phyloP scores from a whole-genome alignment of 2,797 vertebrate species.

The Allenopithecus nigroviridis region DNA sequence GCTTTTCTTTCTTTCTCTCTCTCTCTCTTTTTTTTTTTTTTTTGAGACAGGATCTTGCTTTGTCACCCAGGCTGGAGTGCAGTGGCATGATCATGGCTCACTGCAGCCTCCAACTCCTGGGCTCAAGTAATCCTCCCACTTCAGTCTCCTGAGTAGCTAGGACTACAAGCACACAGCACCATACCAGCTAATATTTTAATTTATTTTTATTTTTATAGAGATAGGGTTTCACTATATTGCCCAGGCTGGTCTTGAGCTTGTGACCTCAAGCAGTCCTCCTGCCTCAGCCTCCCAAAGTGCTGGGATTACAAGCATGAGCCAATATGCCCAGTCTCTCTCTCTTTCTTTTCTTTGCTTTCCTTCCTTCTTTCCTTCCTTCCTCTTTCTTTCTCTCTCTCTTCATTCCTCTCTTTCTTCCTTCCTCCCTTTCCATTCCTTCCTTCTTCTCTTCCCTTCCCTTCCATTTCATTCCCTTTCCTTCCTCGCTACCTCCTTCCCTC shows the following conservation, averaged over 20 bases:
- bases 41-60: not conserved
- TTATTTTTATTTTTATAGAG: not conserved
- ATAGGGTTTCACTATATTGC: not conserved
- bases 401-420: not conserved
- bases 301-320: not conserved
- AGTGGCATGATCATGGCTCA: not conserved
- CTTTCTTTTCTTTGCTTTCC: not conserved
- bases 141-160: not conserved
- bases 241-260: not conserved
- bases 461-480: not conserved
- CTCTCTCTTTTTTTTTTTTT: rapidly evolving
- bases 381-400: too few species aligned
- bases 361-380: not conserved
- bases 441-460: not conserved
- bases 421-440: too few species aligned
- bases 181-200: not conserved
- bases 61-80: not conserved
- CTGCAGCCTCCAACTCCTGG: not conserved
- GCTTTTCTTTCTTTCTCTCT: rapidly evolving
- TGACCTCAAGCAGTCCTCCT: not conserved
- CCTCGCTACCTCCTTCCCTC: not conserved
- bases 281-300: not conserved
- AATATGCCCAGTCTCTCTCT: not conserved
- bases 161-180: not conserved
- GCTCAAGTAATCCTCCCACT: not conserved